phyloP scores from a whole-genome alignment of 2,888 invertebrate species.

The Drosophila pseudotakahashii region DNA sequence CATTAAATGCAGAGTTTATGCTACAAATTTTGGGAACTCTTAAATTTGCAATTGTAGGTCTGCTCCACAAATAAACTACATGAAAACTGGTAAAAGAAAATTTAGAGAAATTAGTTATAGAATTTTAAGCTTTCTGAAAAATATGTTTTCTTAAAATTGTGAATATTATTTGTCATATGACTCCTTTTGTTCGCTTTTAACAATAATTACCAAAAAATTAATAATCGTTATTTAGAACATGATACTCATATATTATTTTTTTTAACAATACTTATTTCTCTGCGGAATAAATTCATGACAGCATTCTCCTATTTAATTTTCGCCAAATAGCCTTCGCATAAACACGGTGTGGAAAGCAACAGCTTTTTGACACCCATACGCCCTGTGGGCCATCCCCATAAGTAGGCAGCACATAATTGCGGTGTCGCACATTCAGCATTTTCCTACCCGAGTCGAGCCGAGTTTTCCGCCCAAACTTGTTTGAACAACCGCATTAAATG shows the following conservation, averaged over 20 bases:
- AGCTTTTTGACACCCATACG: slow-evolving; percentile 2
- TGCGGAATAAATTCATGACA: no score
- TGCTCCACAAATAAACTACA: not conserved
- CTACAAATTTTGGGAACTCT: not conserved
- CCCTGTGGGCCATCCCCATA: slow-evolving; percentile 15
- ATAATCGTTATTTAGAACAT: no score
- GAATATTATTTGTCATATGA: no score
- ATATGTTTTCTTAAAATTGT: no score
- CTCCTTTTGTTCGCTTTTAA: no score
- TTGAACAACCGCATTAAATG: slow-evolving; percentile 52
- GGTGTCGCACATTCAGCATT: slow-evolving; percentile 36
- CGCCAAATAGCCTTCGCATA: not conserved
- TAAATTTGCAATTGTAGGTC: not conserved
- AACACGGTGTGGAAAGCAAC: not conserved
- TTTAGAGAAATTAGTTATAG: not conserved
- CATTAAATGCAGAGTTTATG: slow-evolving; percentile 14
- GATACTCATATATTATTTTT: no score
- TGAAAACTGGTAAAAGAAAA: not conserved
- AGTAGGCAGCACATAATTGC: slow-evolving; percentile 39
- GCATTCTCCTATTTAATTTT: not conserved
- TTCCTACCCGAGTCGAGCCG: slow-evolving; percentile 4
- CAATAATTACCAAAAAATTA: no score
- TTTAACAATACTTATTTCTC: no score
- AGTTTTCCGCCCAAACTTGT: slow-evolving; percentile 31
- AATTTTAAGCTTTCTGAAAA: no score